Base-by-base conservation (phyloP, 2,888 invertebrate genomes). In the Megastigmus dorsalis region DNA sequence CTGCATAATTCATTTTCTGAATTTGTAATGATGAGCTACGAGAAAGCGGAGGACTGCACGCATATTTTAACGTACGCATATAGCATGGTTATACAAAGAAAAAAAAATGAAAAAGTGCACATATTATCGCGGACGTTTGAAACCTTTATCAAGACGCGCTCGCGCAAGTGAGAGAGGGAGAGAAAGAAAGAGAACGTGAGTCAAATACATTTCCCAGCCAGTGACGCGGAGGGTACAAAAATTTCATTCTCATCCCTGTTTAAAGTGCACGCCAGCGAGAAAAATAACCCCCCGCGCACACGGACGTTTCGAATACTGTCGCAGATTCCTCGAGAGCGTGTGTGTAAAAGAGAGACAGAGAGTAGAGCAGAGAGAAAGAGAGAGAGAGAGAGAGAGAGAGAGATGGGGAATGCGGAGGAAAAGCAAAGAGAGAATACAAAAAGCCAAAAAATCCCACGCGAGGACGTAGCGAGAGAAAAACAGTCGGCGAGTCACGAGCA, bases 131-230 rank as follows among this genome's bases (percentile, higher is more conserved):
- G 41, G 18, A 57, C 18, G 9, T 13, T 15, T 26, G 45, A 69
- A 65, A 74, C 69, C n/a, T 74, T 48, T 59, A 65, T 65, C 68
- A 69, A 69, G 55, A 57, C 30, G 57, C 20, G 30, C n/a, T n/a
- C n/a, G n/a, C n/a, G n/a, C n/a, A n/a, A n/a, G n/a, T n/a, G n/a
- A n/a, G n/a, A n/a, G n/a, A n/a, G n/a, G n/a, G n/a, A n/a, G n/a
- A n/a, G n/a, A n/a, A n/a, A n/a, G n/a, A n/a, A n/a, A n/a, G n/a
- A 9, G 48, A 38, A 68, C 74, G 69, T 74, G 65, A 69, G 55
- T 69, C 65, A 70, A 70, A 75, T 66, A 69, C 20, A 38, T 66
- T 59, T 45, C 36, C n/a, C 1, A 13, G 60, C 48, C 10, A 20
- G n/a, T 9, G 30, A 33, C n/a, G 28, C 33, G 36, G 38, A n/a